A percentile compares a stretch with the other conserved stretches of the same genome.
Conservation (phyloP, 2,888 invertebrate species). For the Syritta pipiens region DNA sequence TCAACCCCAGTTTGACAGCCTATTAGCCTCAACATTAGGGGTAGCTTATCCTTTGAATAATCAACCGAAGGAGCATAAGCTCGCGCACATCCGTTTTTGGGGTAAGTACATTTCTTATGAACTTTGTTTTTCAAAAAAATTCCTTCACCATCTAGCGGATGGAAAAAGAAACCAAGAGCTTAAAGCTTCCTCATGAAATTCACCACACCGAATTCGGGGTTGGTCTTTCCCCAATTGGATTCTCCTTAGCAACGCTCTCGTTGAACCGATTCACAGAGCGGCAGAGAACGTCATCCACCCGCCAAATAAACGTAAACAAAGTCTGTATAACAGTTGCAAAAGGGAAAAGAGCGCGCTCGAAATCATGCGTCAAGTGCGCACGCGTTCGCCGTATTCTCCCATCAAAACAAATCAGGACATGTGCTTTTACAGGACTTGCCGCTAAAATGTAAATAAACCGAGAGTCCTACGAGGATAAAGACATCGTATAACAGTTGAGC, state of each 20-base stretch:
- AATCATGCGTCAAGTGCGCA: constrained; percentile 19
- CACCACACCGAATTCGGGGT: constrained; percentile 11
- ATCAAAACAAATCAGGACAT: too few relatives aligned
- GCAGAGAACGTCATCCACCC: not conserved
- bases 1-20: not conserved
- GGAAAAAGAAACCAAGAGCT: constrained; percentile 39
- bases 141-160: constrained; percentile 40
- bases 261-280: not conserved
- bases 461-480: not conserved
- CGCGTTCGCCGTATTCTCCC: not conserved
- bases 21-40: constrained; percentile 50
- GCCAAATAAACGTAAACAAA: constrained; percentile 49
- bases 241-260: not conserved
- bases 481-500: constrained; percentile 53
- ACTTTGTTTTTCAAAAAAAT: not conserved
- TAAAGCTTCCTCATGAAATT: constrained; percentile 20
- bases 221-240: constrained; percentile 7
- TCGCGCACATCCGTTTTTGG: not conserved
- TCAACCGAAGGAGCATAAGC: constrained; percentile 33
- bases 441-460: constrained; percentile 57
- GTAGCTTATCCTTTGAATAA: constrained; percentile 45
- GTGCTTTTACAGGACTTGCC: constrained; percentile 29
- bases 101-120: not conserved
- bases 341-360: constrained; percentile 18
- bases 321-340: constrained; percentile 51